phyloP scores from a whole-genome alignment of 2,888 invertebrate species.

The Xylota sylvarum region DNA sequence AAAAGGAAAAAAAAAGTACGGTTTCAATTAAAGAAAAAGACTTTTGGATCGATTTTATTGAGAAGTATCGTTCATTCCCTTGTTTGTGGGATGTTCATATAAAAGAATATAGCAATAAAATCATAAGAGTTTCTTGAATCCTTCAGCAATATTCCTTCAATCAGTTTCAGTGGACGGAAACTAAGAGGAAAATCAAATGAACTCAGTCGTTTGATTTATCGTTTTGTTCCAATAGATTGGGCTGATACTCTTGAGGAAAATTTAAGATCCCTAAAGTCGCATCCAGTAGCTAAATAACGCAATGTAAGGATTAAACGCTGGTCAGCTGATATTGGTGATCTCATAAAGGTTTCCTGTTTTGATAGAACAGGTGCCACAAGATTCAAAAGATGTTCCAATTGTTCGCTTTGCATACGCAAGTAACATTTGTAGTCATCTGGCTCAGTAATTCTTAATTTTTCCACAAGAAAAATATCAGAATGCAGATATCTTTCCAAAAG shows the following conservation, averaged over 20 bases:
- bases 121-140: no score
- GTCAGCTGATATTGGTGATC: conserved; percentile 13
- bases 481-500: conserved; percentile 4
- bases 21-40: no score
- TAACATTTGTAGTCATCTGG: conserved; percentile 24
- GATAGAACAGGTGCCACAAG: conserved; percentile 7
- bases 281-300: conserved; percentile 22
- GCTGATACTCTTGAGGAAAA: conserved; percentile 11
- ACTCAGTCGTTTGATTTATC: no score
- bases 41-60: no score
- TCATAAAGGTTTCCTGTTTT: conserved; percentile 12
- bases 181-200: no score
- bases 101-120: no score
- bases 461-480: conserved; percentile 5
- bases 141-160: no score
- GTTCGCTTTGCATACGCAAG: conserved; percentile 16
- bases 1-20: no score
- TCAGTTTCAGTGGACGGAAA: no score
- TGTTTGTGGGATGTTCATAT: no score
- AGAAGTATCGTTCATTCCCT: no score
- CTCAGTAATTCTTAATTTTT: conserved; percentile 8
- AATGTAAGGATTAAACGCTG: background rate
- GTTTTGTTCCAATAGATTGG: conserved; percentile 8
- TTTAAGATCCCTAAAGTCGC: conserved; percentile 10
- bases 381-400: conserved; percentile 8